Base-by-base conservation (phyloP, 2,888 invertebrate species). In the Metopia argyrocephala region DNA sequence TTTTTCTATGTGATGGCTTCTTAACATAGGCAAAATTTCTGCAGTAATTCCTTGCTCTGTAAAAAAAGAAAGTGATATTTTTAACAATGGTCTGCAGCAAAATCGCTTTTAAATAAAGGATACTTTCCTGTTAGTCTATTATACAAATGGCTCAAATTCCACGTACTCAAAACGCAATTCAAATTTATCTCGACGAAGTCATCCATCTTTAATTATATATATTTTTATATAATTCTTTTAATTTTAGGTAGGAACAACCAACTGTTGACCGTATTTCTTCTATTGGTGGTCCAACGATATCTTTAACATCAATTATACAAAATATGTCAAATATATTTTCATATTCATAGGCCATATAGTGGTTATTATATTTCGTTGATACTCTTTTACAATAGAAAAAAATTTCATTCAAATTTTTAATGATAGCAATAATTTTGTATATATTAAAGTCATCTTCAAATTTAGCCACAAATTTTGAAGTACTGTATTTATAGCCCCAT, bases 1-100 rank as follows among this genome's bases (percentile, higher is more conserved):
- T 54, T 54, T 54, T 54, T 54, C 54, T n/a, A 54, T 54, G 27
- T 27, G 54, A 4, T 2, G 15, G 25, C 25, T 23, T 54, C 12
- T 54, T 54, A 31, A 31, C 6, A 31, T 31, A 31, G 6, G 1
- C 25, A 25, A 54, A 2, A n/a, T 54, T 2, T 5, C 0, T 25
- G 25, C n/a, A 25, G 27, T 27, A n/a, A 54, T 25, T 54, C n/a
- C n/a, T 54, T 54, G 54, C 25, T 54, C 54, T 54, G 27, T n/a
- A 54, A 54, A 5, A 54, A 54, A 27, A 25, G 15, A 25, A 25
- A 4, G 9, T n/a, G n/a, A n/a, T n/a, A n/a, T n/a, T n/a, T n/a
- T n/a, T n/a, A n/a, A n/a, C n/a, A n/a, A n/a, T n/a, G n/a, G n/a
- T n/a, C n/a, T n/a, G n/a, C n/a, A n/a, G n/a, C n/a, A n/a, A n/a